Conservation (phyloP, 2,888 invertebrate species). For the Standfussiana lucernea region DNA sequence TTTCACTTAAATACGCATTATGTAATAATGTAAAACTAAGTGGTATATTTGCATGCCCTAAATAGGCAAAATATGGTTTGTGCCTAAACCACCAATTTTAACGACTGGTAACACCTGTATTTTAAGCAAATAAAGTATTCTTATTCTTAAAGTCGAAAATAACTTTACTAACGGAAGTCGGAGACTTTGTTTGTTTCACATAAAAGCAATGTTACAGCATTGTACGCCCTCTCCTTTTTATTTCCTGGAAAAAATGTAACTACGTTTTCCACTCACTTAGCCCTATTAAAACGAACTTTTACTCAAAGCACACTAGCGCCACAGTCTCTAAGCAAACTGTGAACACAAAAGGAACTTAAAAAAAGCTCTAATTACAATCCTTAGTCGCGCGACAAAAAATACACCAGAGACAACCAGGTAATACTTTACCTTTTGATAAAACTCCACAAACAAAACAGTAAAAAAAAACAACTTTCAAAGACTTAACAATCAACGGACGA, state of each 20-base stretch:
- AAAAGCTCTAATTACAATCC: conserved; percentile 63
- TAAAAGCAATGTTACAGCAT: background rate
- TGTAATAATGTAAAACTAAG: too few relatives aligned
- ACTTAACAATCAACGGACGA: conserved; percentile 68
- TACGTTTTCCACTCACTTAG: conserved; percentile 43
- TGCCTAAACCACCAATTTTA: too few relatives aligned
- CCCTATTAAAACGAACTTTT: conserved; percentile 42
- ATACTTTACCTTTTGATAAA: conserved; percentile 64
- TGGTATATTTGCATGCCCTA: too few relatives aligned
- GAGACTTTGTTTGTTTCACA: too few relatives aligned
- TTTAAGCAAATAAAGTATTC: too few relatives aligned
- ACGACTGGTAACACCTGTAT: too few relatives aligned
- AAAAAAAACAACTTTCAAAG: conserved; percentile 66
- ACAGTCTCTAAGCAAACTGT: conserved; percentile 51
- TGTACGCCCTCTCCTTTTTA: background rate
- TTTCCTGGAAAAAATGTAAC: conserved; percentile 5
- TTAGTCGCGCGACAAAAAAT: conserved; percentile 49
- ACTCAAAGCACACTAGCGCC: conserved; percentile 45
- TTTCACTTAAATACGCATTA: too few relatives aligned
- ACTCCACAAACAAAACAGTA: conserved; percentile 58
- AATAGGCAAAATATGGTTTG: too few relatives aligned
- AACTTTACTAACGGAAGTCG: too few relatives aligned
- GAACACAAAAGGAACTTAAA: conserved; percentile 51
- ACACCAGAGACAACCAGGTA: conserved; percentile 65
- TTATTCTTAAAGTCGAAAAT: too few relatives aligned